Percentiles rank a stretch among this genome's conserved stretches.
phyloP scores from a whole-genome alignment of 1,140 invertebrate species.

The Araneus ventricosus region DNA sequence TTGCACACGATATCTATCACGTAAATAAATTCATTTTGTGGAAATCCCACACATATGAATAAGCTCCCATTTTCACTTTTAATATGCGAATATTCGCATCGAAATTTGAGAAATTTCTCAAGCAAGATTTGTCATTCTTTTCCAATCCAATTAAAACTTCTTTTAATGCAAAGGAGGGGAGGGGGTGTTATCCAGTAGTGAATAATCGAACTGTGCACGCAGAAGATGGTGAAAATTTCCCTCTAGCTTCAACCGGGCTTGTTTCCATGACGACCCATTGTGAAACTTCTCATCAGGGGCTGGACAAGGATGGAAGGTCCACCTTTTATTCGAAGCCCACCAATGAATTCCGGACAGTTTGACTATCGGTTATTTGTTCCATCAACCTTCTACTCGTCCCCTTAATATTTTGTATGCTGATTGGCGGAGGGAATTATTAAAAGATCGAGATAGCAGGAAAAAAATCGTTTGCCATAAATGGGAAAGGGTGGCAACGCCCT shows the following conservation, averaged over 20 bases:
- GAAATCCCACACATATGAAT: no score
- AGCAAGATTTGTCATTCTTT: neutral
- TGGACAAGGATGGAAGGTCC: conserved; percentile 4
- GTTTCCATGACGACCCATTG: conserved; percentile 21
- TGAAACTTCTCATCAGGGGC: neutral
- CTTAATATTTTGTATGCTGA: neutral
- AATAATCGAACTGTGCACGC: conserved; percentile 41
- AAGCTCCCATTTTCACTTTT: no score
- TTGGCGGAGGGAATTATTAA: neutral
- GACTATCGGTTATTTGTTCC: conserved; percentile 41
- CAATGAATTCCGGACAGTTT: conserved; percentile 44
- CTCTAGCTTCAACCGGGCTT: neutral
- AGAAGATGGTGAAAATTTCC: conserved; percentile 31
- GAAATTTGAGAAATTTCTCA: conserved; percentile 15
- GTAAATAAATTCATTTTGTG: no score
- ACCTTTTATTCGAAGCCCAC: conserved; percentile 7
- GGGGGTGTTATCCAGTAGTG: neutral
- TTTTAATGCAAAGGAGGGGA: neutral
- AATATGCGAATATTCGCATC: neutral
- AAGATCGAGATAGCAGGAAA: neutral
- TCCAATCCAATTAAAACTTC: conserved; percentile 38
- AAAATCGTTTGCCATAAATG: neutral
- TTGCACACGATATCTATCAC: no score
- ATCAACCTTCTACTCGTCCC: neutral
- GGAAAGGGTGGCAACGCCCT: neutral